Base-by-base conservation (phyloP, 2,888 invertebrate species). In the Alloscopus bannaensis region DNA sequence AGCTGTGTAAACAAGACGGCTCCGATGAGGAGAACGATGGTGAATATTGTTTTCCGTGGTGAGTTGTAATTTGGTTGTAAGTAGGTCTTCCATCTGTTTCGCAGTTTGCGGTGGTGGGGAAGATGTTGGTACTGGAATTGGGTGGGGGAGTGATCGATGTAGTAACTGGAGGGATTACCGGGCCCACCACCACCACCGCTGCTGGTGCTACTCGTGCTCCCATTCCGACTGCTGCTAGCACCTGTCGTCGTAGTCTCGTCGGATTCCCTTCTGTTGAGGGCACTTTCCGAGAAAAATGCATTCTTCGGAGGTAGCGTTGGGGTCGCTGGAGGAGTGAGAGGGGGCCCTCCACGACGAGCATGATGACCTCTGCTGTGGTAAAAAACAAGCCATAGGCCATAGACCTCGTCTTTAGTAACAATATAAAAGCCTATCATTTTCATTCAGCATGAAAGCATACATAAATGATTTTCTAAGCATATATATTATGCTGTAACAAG, bases 1-100 rank as follows among this genome's bases (percentile, higher is more conserved):
- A 85, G 36, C 80, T 85, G 84, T 16, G 85, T 84, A 47, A 86
- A 52, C 28, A 83, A 60, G 26, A 86, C 78, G 55, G 84, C 82
- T n/a, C 84, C 84, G 71, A 86, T 80, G 31, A 86, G 72, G n/a
- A 81, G 45, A 42, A 84, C 60, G 24, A 86, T 86, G 0, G 86
- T 86, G n/a, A 81, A 73, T 11, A 85, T 76, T 24, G 86, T 85
- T 80, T 86, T 86, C 11, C 83, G 72, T 11, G 85, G 85, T 8
- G 86, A 85, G 65, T 85, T 84, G 72, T 82, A 81, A 66, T 81
- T 82, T 13, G 82, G 80, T 28, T 83, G 81, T 24, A 84, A 76
- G 78, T 82, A 83, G n/a, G 82, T 81, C 72, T 73, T 81, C 84
- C 84, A 84, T 80, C 66, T 81, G 59, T 77, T 72, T 62, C 65